A percentile compares a stretch with the other conserved stretches of the same genome.
Conservation (phyloP, 2,113 vertebrate genomes). For the Dendrocopos noguchii region DNA sequence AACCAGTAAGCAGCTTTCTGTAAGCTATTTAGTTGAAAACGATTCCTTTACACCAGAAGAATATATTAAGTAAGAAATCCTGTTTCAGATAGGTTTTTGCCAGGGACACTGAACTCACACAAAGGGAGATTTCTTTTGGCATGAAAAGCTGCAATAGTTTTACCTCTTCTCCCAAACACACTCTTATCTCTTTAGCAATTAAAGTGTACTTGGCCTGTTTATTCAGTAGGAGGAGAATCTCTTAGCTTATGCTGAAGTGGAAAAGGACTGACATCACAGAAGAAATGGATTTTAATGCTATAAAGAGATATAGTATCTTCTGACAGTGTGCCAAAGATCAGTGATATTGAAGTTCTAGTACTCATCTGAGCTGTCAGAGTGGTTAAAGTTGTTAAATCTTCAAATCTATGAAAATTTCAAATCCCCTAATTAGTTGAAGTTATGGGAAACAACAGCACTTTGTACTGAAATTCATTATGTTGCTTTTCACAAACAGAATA, state of each 20-base stretch:
- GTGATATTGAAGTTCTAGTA: neutral
- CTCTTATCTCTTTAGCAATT: neutral
- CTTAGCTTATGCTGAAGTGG: neutral
- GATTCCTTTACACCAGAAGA: constrained; percentile 10
- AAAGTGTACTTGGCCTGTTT: neutral
- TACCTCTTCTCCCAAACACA: neutral
- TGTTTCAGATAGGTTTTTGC: neutral
- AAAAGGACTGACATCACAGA: neutral
- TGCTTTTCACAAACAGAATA: neutral
- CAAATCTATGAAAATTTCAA: neutral
- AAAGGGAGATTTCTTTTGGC: neutral
- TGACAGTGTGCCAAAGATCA: neutral
- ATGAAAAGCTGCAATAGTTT: neutral
- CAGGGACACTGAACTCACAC: neutral
- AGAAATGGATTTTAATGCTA: neutral
- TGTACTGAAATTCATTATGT: neutral
- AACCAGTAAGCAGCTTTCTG: constrained; percentile 23
- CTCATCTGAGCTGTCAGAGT: neutral
- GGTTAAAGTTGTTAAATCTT: neutral
- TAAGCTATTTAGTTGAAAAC: constrained; percentile 33
- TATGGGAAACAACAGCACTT: neutral
- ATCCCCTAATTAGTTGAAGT: neutral
- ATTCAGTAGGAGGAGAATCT: neutral
- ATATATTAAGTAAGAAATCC: constrained; percentile 23
- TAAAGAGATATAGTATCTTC: neutral